These are phyloP conservation scores for Bombylius discolor DNA, from an alignment of 2,888 invertebrate species.

Conservation along the genomic window DNA sequence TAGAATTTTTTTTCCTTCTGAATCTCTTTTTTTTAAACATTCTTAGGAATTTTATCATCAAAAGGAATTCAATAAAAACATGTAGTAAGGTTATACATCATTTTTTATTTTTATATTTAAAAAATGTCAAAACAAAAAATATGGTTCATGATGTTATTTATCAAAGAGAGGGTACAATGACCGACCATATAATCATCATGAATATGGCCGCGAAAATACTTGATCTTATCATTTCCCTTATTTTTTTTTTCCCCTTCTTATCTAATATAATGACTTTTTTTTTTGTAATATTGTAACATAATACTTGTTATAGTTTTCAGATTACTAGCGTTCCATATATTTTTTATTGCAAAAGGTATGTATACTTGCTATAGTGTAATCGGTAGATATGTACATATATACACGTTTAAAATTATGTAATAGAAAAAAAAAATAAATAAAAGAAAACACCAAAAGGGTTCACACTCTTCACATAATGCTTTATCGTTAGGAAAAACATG, in stretches of 20 bases:
- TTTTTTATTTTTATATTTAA: constrained; percentile 5
- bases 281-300: too few relatives aligned
- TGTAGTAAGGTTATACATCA: constrained; percentile 4
- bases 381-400: too few relatives aligned
- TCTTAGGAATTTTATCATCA: constrained; percentile 3
- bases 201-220: constrained; percentile 10
- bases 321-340: too few relatives aligned
- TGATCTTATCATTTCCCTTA: background rate
- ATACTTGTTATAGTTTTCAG: too few relatives aligned
- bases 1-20: background rate
- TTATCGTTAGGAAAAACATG: background rate
- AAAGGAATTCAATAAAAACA: constrained; percentile 7
- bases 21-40: background rate
- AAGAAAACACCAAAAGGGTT: background rate
- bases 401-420: too few relatives aligned
- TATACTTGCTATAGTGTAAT: too few relatives aligned
- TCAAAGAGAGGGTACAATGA: background rate
- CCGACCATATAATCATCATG: constrained; percentile 5
- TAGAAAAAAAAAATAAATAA: too few relatives aligned
- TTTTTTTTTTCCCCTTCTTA: background rate
- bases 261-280: background rate
- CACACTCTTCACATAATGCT: background rate
- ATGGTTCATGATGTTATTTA: background rate
- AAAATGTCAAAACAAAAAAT: constrained; percentile 10
- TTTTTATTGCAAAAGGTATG: too few relatives aligned